A percentile compares a stretch with the other conserved stretches of the same genome.
phyloP scores from a whole-genome alignment of 2,113 vertebrate species.

The Balaenoptera acutorostrata region DNA sequence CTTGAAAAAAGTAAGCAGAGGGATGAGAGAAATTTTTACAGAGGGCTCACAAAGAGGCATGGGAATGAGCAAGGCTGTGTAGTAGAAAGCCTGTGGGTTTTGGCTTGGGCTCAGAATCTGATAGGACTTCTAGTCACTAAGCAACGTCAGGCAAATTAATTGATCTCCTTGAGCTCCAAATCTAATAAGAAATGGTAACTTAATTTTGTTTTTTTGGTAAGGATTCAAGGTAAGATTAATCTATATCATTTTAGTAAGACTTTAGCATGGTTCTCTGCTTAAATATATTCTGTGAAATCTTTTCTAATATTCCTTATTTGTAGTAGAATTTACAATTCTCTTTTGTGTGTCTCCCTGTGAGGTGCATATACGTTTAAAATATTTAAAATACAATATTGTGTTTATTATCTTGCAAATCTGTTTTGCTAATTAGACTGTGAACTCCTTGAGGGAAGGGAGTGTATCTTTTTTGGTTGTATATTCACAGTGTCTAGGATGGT shows the following conservation, averaged over 20 bases:
- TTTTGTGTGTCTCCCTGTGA: neutral
- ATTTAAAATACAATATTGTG: neutral
- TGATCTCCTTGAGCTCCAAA: neutral
- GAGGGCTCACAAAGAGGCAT: neutral
- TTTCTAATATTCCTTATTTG: neutral
- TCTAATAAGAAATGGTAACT: neutral
- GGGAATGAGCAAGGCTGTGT: fast-evolving
- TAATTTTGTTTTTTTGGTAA: neutral
- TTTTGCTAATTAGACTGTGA: neutral
- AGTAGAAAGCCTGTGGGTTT: neutral
- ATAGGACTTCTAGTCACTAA: neutral
- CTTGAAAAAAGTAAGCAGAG: neutral
- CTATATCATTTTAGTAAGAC: neutral
- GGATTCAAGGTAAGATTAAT: neutral
- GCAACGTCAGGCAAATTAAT: neutral
- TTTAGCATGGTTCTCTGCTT: neutral
- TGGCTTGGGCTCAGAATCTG: neutral
- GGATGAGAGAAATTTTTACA: neutral
- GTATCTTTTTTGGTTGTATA: neutral
- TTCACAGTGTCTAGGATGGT: neutral
- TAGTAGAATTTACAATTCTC: neutral
- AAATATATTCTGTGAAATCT: neutral
- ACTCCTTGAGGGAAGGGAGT: neutral
- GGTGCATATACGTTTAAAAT: neutral
- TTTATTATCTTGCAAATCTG: neutral